phyloP scores from a whole-genome alignment of 2,113 vertebrate species.

The Triplophysa tibetana region DNA sequence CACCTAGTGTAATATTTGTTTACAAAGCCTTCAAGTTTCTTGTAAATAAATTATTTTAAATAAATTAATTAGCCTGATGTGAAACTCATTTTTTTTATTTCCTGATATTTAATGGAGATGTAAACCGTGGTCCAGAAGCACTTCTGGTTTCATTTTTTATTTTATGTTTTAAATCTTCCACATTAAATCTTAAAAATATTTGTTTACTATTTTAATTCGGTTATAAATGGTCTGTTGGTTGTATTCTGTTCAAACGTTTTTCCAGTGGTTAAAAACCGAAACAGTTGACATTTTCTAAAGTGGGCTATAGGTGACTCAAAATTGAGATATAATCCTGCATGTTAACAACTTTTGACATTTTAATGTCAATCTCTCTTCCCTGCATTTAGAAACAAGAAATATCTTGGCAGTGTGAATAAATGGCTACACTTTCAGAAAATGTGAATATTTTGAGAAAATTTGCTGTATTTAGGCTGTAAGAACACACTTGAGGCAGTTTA shows the following conservation, averaged over 20 bases:
- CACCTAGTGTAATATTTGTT: too few species aligned
- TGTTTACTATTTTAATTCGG: too few species aligned
- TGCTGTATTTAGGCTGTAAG: neutral
- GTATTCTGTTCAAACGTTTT: too few species aligned
- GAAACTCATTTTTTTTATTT: too few species aligned
- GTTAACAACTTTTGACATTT: neutral
- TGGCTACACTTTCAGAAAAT: neutral
- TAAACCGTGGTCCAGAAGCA: too few species aligned
- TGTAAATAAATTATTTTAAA: neutral
- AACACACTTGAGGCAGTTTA: constrained; percentile 3
- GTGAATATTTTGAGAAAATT: constrained; percentile 15
- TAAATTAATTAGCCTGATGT: too few species aligned
- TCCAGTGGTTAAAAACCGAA: too few species aligned
- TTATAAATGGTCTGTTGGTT: too few species aligned
- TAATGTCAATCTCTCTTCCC: neutral
- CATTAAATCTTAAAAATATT: too few species aligned
- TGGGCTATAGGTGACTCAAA: neutral
- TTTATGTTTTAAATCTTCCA: too few species aligned
- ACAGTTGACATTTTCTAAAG: too few species aligned
- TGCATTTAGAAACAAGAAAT: neutral
- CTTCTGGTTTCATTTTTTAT: too few species aligned
- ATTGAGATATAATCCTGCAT: neutral
- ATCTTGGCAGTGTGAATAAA: neutral
- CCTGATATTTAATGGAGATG: neutral
- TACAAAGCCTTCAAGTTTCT: neutral